Conservation (phyloP, 1,140 invertebrate genomes). For the Maniola jurtina region DNA sequence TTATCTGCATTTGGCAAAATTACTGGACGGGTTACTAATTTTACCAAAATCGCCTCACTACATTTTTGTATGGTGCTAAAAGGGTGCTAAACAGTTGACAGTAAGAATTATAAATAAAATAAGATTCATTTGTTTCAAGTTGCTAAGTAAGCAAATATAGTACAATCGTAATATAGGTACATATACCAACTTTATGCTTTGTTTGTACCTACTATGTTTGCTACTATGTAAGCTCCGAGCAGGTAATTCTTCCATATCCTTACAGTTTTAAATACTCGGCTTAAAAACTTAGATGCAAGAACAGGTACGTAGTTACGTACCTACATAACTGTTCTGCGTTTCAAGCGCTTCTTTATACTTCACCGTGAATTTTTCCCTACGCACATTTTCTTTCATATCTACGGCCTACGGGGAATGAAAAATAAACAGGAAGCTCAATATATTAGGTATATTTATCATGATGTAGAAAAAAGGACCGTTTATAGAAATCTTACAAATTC, state of each 20-base stretch:
- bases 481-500: constrained; percentile 12
- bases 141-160: too few species aligned
- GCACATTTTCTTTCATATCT: neutral
- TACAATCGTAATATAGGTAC: too few species aligned
- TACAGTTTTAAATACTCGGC: constrained; percentile 12
- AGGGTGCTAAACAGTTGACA: too few species aligned
- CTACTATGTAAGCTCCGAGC: constrained; percentile 15
- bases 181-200: too few species aligned
- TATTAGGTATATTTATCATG: neutral
- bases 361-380: constrained; percentile 4
- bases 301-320: neutral
- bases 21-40: too few species aligned
- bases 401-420: neutral
- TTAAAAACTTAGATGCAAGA: too few species aligned
- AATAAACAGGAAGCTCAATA: neutral
- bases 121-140: neutral
- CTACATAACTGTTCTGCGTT: neutral
- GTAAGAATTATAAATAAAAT: too few species aligned
- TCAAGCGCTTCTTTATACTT: neutral
- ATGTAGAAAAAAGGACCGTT: neutral
- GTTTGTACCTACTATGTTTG: too few species aligned
- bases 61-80: too few species aligned
- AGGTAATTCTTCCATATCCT: constrained; percentile 30
- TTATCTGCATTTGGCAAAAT: too few species aligned
- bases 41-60: too few species aligned